A percentile compares a stretch with the other conserved stretches of the same genome.
These are phyloP conservation scores for Cyprinodon variegatus DNA, from an alignment of 2,113 vertebrate genomes.

Conservation along the genomic window DNA sequence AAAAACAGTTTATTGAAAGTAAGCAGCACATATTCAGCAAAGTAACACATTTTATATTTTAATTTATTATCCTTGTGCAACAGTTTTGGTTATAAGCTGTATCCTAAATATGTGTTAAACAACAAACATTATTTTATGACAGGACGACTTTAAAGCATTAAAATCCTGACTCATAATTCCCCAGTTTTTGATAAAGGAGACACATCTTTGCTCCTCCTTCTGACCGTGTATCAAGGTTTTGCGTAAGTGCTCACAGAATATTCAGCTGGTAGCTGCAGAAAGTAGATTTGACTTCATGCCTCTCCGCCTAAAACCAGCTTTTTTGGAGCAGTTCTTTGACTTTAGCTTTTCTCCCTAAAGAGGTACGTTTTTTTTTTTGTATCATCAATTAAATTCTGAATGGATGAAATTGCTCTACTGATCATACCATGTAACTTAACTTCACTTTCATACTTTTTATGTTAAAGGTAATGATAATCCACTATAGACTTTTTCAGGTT, in stretches of 20 bases:
- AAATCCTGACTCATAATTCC: not conserved
- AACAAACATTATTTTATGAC: not conserved
- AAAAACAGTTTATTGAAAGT: not conserved
- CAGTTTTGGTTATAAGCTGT: not conserved
- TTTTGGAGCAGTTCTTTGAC: not conserved
- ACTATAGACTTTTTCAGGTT: not conserved
- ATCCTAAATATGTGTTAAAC: not conserved
- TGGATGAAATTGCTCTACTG: not conserved
- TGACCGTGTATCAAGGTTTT: not conserved
- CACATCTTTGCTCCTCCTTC: not conserved
- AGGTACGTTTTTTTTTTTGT: conserved; percentile 2
- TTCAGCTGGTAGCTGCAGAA: not conserved
- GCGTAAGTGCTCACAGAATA: not conserved
- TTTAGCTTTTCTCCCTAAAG: not conserved
- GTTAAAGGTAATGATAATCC: not conserved
- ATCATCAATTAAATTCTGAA: not conserved
- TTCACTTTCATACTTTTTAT: not conserved
- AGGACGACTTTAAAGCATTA: not conserved
- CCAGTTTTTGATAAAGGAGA: not conserved
- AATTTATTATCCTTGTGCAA: not conserved
- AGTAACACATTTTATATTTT: not conserved
- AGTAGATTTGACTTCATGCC: not conserved
- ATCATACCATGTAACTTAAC: not conserved
- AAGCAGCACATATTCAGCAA: not conserved
- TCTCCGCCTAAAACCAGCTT: not conserved